phyloP scores from a whole-genome alignment of 2,888 invertebrate species.

The Micropterix aruncella region DNA sequence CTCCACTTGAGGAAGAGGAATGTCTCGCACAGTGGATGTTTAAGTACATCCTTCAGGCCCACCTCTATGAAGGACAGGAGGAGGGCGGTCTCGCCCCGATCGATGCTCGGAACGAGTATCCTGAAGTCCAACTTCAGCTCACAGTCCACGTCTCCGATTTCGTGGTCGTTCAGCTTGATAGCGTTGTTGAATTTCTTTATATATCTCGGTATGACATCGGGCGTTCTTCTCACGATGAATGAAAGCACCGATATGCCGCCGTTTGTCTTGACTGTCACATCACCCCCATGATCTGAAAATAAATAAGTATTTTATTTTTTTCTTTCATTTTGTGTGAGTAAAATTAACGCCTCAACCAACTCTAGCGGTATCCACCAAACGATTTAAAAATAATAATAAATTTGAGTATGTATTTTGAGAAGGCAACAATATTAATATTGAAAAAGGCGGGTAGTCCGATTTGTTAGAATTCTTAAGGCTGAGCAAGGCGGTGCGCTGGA shows the following conservation, averaged over 20 bases:
- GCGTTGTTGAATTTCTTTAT: slow-evolving; percentile 58
- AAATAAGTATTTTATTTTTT: too few relatives aligned
- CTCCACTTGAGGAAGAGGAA: slow-evolving; percentile 76
- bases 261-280: slow-evolving; percentile 66
- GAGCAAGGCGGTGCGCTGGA: too few relatives aligned
- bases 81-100: slow-evolving; percentile 55
- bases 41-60: slow-evolving; percentile 62
- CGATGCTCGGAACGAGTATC: slow-evolving; percentile 44
- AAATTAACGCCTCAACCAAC: too few relatives aligned
- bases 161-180: slow-evolving; percentile 68
- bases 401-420: not conserved
- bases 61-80: slow-evolving; percentile 63
- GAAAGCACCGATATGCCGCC: slow-evolving; percentile 69
- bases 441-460: too few relatives aligned
- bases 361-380: not conserved
- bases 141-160: slow-evolving; percentile 75
- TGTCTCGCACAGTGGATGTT: slow-evolving; percentile 75
- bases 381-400: slow-evolving; percentile 3
- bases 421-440: too few relatives aligned
- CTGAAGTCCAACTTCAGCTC: slow-evolving; percentile 54
- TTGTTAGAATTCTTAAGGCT: too few relatives aligned
- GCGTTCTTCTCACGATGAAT: slow-evolving; percentile 72
- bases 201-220: slow-evolving; percentile 63
- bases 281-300: slow-evolving; percentile 67
- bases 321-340: too few relatives aligned